These are phyloP conservation scores for Hystrix brachyura DNA, from an alignment of 2,113 vertebrate genomes.

Conservation along the genomic window DNA sequence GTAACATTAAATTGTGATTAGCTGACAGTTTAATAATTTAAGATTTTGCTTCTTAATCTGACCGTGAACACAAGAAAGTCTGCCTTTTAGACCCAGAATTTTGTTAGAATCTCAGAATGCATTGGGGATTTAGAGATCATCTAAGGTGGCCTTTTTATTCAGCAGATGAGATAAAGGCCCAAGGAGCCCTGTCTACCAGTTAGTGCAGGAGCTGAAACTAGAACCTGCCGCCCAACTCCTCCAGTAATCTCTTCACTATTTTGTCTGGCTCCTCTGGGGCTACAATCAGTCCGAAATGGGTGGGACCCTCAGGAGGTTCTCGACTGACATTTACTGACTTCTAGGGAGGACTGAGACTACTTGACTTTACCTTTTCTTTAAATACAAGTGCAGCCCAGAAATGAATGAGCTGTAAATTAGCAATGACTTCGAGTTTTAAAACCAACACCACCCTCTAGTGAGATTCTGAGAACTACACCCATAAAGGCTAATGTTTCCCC, in stretches of 20 bases:
- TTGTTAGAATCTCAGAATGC: constrained; percentile 36
- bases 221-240: constrained; percentile 29
- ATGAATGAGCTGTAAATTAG: neutral
- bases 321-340: constrained; percentile 51
- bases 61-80: constrained; percentile 47
- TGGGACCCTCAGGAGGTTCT: neutral
- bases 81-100: constrained; percentile 13
- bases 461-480: constrained; percentile 64
- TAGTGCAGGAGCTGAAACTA: constrained; percentile 3
- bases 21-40: constrained; percentile 54
- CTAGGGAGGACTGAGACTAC: constrained; percentile 1
- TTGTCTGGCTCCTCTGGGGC: constrained; percentile 40
- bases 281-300: neutral
- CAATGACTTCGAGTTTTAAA: constrained; percentile 74
- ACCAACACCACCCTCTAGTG: constrained; percentile 84
- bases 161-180: neutral
- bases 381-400: constrained; percentile 37
- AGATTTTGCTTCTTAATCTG: constrained; percentile 18
- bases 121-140: neutral
- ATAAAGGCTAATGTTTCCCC: neutral
- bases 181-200: neutral
- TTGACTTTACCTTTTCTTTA: constrained; percentile 57
- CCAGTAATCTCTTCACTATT: constrained; percentile 29
- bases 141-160: neutral
- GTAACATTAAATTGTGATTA: constrained; percentile 33